A percentile compares a stretch with the other conserved stretches of the same genome.
Evolutionary conservation across 2,113 vertebrate genomes (phyloP).

Genomic region (Periophthalmus modestus): DNA sequence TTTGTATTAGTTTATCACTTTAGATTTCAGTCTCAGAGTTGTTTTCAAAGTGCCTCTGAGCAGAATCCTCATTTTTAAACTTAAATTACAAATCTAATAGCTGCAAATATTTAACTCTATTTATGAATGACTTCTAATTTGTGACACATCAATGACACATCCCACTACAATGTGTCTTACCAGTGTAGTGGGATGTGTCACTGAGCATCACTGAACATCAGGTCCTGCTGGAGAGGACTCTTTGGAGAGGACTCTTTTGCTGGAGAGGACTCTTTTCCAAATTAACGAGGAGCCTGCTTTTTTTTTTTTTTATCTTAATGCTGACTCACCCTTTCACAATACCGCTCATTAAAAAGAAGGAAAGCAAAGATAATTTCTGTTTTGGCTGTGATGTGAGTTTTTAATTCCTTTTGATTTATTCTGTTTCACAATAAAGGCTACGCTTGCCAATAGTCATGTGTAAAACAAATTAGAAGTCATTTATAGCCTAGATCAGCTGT

Average conservation of each 20-base stretch:
- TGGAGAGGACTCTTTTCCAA: slow-evolving; percentile 30
- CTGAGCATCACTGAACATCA: slow-evolving; percentile 46
- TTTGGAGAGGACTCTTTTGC: slow-evolving; percentile 31
- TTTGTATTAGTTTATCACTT: no score
- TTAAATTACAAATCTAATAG: no score
- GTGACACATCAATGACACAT: no score
- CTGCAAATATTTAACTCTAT: no score
- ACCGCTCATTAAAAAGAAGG: slow-evolving; percentile 7
- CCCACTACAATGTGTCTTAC: no score
- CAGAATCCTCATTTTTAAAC: no score
- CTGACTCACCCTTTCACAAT: slow-evolving; percentile 39
- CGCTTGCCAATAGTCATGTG: slow-evolving; percentile 30
- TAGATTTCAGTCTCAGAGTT: no score
- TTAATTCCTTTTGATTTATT: not conserved
- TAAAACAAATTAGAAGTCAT: not conserved
- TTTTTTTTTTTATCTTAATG: slow-evolving; percentile 47
- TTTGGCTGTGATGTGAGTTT: slow-evolving; percentile 23
- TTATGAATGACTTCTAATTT: no score
- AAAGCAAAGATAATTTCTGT: slow-evolving; percentile 21
- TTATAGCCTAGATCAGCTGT: no score
- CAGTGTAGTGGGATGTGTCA: no score
- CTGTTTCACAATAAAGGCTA: slow-evolving; percentile 15
- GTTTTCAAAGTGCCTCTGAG: no score
- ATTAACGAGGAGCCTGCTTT: slow-evolving; percentile 49
- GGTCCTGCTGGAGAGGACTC: slow-evolving; percentile 36